These are phyloP conservation scores for Tauraco hartlaubi DNA, from an alignment of 2,797 vertebrate species.

Conservation along the genomic window DNA sequence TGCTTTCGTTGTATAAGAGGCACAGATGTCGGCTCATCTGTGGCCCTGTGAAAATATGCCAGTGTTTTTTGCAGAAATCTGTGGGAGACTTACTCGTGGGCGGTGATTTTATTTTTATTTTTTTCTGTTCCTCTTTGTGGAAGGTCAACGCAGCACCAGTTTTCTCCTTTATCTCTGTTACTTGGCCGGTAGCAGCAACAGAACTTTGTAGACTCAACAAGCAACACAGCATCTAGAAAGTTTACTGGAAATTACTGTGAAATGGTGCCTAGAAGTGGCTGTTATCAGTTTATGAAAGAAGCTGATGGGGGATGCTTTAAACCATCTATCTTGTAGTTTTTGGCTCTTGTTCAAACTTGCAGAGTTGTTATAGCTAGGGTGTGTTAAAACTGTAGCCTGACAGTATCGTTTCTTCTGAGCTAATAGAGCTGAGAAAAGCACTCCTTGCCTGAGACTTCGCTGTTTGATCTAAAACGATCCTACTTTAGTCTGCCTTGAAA, in stretches of 20 bases:
- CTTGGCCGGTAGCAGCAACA: not conserved
- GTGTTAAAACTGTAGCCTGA: not conserved
- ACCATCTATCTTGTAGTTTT: accelerated
- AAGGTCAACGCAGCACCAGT: not conserved
- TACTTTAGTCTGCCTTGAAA: not conserved
- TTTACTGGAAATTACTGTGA: not conserved
- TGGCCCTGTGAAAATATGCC: not conserved
- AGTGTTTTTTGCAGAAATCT: not conserved
- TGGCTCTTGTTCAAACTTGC: not conserved
- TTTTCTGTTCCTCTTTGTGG: not conserved
- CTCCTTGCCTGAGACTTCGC: not conserved
- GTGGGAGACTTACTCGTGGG: not conserved
- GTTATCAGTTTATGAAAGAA: not conserved
- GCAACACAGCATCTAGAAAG: not conserved
- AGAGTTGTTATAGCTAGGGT: not conserved
- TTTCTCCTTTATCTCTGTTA: not conserved
- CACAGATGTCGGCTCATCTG: not conserved
- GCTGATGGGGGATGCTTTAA: not conserved
- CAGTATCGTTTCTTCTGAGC: not conserved
- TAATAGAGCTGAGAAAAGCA: not conserved
- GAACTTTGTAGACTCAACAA: not conserved
- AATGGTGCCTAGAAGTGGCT: not conserved
- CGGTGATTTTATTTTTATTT: not conserved
- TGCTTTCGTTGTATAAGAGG: not conserved
- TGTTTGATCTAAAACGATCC: not conserved